Evolutionary conservation across 2,113 vertebrate species (phyloP), one percentile per base, ranked within the genome.

Genomic region (Solenodon paradoxus): DNA sequence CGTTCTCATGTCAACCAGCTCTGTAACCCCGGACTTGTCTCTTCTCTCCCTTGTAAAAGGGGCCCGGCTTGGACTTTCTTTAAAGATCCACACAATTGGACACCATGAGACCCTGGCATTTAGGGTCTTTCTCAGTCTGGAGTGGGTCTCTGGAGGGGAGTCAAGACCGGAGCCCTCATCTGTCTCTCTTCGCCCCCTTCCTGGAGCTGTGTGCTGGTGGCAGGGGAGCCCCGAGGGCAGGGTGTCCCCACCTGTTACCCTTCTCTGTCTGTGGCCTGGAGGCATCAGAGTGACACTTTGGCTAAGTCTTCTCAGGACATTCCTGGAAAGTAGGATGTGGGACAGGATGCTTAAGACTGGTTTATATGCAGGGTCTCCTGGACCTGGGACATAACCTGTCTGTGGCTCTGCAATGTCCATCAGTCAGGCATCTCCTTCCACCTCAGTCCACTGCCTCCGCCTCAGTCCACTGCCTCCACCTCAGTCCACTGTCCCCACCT

Each of bases 131-230:
- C 16, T 8, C 24, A 66, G 77, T 28, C 7, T 32, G 12, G 15
- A 49, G n/a, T 2, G 38, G n/a, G 55, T 19, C 42, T 77, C 79
- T 45, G 61, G 38, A 24, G 17, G 53, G 32, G 42, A 40, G 24
- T 24, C 0, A 4, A 35, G 9, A 3, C 24, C 3, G 2, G 3
- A 12, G 71, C 30, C 5, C 55, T 40, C 5, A 0, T 2, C 24
- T 19, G 19, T 9, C 72, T 61, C 16, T 19, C 16, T 3, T n/a
- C 16, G 8, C 1, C 0, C 35, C 10, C 28, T 32, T 81, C 30
- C 57, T 13, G 49, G 35, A 49, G n/a, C 61, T 16, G 53, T 40
- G 59, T 5, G 47, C 9, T 1, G 24, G 12, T 19, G 6, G 57
- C 9, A 28, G 42, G 35, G 9, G 6, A 26, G 22, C n/a, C n/a